Evolutionary conservation across 2,113 vertebrate genomes (phyloP).

Genomic region (Tetrax tetrax): DNA sequence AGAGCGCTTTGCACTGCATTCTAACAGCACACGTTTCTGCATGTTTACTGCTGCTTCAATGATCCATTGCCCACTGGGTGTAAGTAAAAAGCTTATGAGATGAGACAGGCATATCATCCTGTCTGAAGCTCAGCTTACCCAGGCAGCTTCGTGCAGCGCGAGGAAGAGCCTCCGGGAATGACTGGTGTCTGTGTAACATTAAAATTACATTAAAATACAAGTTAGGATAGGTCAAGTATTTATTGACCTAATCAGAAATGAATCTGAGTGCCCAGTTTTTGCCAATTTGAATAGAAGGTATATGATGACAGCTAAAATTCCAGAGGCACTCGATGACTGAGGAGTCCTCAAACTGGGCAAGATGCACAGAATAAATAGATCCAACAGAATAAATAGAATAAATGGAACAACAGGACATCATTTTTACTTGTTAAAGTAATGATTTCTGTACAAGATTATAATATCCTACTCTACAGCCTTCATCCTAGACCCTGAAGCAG

Average conservation of each 20-base stretch:
- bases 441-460: background rate
- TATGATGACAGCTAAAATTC: background rate
- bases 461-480: background rate
- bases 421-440: background rate
- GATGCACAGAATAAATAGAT: too few species aligned
- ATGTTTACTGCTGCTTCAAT: conserved; percentile 13
- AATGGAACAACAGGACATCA: background rate
- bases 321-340: background rate
- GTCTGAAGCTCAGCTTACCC: conserved; percentile 38
- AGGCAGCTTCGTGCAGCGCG: background rate
- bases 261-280: background rate
- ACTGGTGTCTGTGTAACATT: background rate
- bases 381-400: background rate
- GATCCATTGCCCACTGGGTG: background rate
- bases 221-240: background rate
- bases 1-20: background rate
- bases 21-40: background rate
- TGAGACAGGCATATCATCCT: conserved; percentile 52
- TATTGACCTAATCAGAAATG: background rate
- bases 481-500: background rate
- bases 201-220: background rate
- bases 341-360: background rate
- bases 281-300: background rate
- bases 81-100: conserved; percentile 53
- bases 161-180: background rate